Base-by-base conservation (phyloP, 1,140 invertebrate genomes). In the Drosophila sechellia region DNA sequence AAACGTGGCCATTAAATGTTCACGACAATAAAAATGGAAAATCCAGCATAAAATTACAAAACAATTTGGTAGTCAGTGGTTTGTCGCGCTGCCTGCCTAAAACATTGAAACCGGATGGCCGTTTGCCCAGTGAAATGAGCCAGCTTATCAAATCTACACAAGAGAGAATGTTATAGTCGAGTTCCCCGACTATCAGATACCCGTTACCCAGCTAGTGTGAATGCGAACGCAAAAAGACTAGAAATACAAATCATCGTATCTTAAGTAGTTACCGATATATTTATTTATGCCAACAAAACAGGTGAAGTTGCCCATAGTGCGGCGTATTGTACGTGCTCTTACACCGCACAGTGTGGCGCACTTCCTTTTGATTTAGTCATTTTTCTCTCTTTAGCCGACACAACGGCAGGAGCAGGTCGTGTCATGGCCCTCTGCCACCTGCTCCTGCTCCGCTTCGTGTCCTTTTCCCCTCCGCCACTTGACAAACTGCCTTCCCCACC, bases 321-420 rank as follows among this genome's bases (percentile, higher is more conserved):
- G 73, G 57, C 65, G 79, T 84, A 79, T 84, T 84, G 84, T 80
- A 90, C 77, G 80, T 89, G 85, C 85, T 90, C 72, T 74, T 84
- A 90, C 84, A 71, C 84, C 79, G 77, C 86, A 74, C 87, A 76
- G 77, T 83, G 78, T 90, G 79, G 79, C 89, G 83, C 77, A 90
- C 89, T 90, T 90, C 89, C 89, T 90, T 70, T 90, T 90, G 89
- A 90, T 90, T 90, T 90, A 90, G 89, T 90, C 89, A 90, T 90
- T 90, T 90, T 90, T 90, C 89, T 90, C 89, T 89, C 83, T 90
- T 90, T 90, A 90, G 84, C 84, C 77, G 83, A 77, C 83, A 83
- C 57, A 63, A 34, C 56, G 50, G 57, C 56, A 73, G 71, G 48
- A 74, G 71, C 72, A 76, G 60, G 72, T 76, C 72, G 72, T 76